phyloP scores from a whole-genome alignment of 2,113 vertebrate genomes.

The Cyanistes caeruleus region DNA sequence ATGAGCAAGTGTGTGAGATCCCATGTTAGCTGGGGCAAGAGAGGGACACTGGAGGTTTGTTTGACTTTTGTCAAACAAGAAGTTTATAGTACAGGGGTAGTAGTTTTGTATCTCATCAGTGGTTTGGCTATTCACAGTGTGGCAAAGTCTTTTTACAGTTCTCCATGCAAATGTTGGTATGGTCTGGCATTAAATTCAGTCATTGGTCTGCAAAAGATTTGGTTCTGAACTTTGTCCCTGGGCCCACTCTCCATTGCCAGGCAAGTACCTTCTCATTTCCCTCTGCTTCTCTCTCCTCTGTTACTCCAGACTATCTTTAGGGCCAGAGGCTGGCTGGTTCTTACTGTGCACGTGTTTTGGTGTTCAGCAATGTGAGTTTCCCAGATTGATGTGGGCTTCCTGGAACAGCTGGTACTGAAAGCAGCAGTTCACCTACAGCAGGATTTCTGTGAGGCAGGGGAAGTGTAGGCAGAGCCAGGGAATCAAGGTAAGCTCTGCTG shows the following conservation, averaged over 20 bases:
- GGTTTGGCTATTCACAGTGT: neutral
- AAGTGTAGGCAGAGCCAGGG: neutral
- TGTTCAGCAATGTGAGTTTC: neutral
- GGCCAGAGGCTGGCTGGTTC: neutral
- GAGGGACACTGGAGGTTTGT: neutral
- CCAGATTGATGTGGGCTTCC: neutral
- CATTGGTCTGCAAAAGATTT: neutral
- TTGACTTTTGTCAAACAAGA: neutral
- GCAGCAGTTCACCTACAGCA: neutral
- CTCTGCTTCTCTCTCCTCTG: neutral
- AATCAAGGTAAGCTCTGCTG: neutral
- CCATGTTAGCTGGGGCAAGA: neutral
- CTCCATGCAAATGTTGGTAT: neutral
- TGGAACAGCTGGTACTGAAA: neutral
- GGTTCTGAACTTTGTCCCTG: neutral
- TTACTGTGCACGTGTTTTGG: accelerated
- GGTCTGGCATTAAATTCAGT: neutral
- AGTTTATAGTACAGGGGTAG: neutral
- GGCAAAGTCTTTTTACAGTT: neutral
- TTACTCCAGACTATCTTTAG: neutral
- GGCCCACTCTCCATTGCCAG: neutral
- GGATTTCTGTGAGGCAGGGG: neutral
- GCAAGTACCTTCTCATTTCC: neutral
- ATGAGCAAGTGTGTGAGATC: neutral
- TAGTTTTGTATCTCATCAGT: neutral